phyloP scores from a whole-genome alignment of 2,113 vertebrate genomes.

The Sebastes schlegelii region DNA sequence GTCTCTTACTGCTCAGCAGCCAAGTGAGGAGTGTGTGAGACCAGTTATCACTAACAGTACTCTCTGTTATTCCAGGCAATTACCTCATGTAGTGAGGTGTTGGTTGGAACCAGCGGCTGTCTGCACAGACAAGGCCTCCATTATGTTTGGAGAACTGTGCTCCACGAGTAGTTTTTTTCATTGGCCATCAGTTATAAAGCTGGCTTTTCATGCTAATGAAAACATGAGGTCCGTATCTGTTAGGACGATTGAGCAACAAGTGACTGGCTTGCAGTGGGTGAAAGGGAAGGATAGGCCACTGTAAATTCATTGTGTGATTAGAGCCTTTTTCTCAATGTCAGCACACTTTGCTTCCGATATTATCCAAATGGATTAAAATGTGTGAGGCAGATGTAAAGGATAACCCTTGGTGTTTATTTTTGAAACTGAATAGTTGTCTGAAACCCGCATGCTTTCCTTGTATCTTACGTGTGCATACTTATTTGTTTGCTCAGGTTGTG shows the following conservation, averaged over 20 bases:
- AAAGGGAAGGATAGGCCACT: background rate
- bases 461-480: background rate
- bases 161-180: background rate
- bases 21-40: slow-evolving; percentile 3
- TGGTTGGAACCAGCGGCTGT: slow-evolving; percentile 48
- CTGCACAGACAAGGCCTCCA: slow-evolving; percentile 51
- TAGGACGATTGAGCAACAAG: slow-evolving; percentile 22
- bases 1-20: background rate
- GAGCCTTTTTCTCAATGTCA: background rate
- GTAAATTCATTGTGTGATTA: too few relatives aligned
- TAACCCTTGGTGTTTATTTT: background rate
- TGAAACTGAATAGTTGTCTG: background rate
- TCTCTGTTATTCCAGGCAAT: slow-evolving; percentile 34
- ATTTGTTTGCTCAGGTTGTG: slow-evolving; percentile 9
- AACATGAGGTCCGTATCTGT: slow-evolving; percentile 33
- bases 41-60: slow-evolving; percentile 24
- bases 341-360: background rate
- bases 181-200: slow-evolving; percentile 30
- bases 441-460: background rate
- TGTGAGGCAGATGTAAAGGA: background rate
- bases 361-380: background rate
- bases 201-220: slow-evolving; percentile 42
- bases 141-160: slow-evolving; percentile 28
- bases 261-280: background rate
- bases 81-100: slow-evolving; percentile 54